A percentile compares a stretch with the other conserved stretches of the same genome.
phyloP scores from a whole-genome alignment of 2,888 invertebrate species.

The Epiblema foenella region DNA sequence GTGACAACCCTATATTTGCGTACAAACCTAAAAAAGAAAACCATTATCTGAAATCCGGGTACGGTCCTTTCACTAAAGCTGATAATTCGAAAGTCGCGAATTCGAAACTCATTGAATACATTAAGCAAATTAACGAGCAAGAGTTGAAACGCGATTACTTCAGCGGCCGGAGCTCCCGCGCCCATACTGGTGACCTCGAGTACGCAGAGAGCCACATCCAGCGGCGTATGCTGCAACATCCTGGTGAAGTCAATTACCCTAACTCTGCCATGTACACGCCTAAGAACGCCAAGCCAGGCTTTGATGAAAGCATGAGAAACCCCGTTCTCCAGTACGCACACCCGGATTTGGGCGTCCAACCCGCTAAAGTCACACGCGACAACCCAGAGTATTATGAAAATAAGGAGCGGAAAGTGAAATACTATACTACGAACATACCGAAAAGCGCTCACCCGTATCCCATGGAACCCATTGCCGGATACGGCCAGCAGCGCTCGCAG shows the following conservation, averaged over 20 bases:
- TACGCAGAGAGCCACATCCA: conserved; percentile 86
- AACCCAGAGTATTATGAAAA: conserved; percentile 67
- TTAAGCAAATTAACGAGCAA: conserved; percentile 87
- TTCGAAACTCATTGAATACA: conserved; percentile 87
- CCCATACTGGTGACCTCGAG: conserved; percentile 77
- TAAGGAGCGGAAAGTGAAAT: conserved; percentile 74
- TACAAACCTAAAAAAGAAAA: conserved; percentile 77
- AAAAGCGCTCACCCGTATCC: conserved; percentile 85
- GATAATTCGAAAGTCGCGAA: conserved; percentile 85
- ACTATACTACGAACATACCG: conserved; percentile 80
- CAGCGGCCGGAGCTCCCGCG: conserved; percentile 79
- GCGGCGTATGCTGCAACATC: conserved; percentile 89
- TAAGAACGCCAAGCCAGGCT: conserved; percentile 85
- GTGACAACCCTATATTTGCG: conserved; percentile 67
- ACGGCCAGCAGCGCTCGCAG: conserved; percentile 75
- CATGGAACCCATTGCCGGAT: conserved; percentile 79
- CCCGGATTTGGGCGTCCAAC: conserved; percentile 91
- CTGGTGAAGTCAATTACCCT: conserved; percentile 87
- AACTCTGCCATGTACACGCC: conserved; percentile 87
- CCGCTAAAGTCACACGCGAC: conserved; percentile 86
- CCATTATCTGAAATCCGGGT: conserved; percentile 75
- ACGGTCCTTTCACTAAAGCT: conserved; percentile 87
- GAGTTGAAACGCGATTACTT: conserved; percentile 86
- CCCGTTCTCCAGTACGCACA: conserved; percentile 92
- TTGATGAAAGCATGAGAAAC: conserved; percentile 89